These are phyloP conservation scores for Noctua janthe DNA, from an alignment of 2,888 invertebrate species.

Conservation along the genomic window DNA sequence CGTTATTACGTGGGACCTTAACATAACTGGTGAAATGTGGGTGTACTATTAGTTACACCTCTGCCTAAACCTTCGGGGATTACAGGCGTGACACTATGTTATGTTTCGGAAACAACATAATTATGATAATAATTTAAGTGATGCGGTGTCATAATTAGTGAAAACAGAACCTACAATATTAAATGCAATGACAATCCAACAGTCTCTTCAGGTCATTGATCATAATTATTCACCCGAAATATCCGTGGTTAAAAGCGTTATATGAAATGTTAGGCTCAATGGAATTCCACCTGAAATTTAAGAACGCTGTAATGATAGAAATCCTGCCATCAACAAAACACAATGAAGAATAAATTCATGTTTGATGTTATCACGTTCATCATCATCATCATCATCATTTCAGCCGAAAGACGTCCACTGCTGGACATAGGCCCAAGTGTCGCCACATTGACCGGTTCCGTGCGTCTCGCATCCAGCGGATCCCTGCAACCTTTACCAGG, in stretches of 20 bases:
- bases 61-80: too few relatives aligned
- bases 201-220: not conserved
- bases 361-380: not conserved
- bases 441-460: too few relatives aligned
- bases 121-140: not conserved
- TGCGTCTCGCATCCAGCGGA: too few relatives aligned
- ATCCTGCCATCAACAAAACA: not conserved
- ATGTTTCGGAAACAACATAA: not conserved
- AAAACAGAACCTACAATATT: not conserved
- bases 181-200: slow-evolving; percentile 3
- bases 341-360: not conserved
- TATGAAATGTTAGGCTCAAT: not conserved
- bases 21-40: too few relatives aligned
- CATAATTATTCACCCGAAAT: not conserved
- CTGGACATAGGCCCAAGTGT: too few relatives aligned
- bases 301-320: not conserved
- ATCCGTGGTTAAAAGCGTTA: not conserved
- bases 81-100: too few relatives aligned
- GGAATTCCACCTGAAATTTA: not conserved
- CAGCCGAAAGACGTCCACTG: too few relatives aligned
- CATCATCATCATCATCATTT: too few relatives aligned
- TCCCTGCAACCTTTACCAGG: too few relatives aligned
- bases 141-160: slow-evolving; percentile 4
- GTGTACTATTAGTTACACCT: too few relatives aligned
- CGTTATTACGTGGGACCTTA: too few relatives aligned